Percentiles rank a stretch among this genome's conserved stretches.
Evolutionary conservation across 2,113 vertebrate species (phyloP).

Genomic region (Chroicocephalus ridibundus): DNA sequence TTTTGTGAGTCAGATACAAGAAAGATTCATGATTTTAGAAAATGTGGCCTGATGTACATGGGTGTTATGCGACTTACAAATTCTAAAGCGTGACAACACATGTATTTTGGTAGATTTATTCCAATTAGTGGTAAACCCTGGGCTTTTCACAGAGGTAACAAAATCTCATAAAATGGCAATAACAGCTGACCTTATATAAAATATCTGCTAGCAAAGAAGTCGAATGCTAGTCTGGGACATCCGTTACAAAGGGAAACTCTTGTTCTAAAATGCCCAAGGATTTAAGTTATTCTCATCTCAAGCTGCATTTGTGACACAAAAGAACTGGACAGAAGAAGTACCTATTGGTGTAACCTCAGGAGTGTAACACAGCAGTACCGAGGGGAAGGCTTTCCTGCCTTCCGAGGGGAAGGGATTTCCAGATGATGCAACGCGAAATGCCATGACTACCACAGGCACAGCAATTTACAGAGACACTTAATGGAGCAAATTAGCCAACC

Average conservation of each 20-base stretch:
- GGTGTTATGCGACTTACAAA: neutral
- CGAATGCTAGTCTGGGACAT: neutral
- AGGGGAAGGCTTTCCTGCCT: neutral
- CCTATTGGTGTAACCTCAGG: neutral
- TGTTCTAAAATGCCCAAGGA: neutral
- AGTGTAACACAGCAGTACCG: neutral
- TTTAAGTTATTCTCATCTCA: neutral
- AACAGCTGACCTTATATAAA: neutral
- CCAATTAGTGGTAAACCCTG: neutral
- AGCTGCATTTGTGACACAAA: neutral
- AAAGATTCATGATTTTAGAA: neutral
- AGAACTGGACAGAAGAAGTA: neutral
- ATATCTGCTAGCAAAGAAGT: neutral
- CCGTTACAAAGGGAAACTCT: neutral
- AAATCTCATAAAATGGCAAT: neutral
- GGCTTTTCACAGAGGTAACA: neutral
- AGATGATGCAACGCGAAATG: neutral
- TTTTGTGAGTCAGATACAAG: neutral
- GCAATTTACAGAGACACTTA: neutral
- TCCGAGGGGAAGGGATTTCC: neutral
- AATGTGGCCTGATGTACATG: neutral
- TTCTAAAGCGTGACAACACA: neutral
- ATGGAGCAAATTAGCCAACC: neutral
- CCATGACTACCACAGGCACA: accelerated
- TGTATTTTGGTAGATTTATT: neutral